phyloP scores from a whole-genome alignment of 2,797 vertebrate genomes.

The Aselliscus stoliczkanus region DNA sequence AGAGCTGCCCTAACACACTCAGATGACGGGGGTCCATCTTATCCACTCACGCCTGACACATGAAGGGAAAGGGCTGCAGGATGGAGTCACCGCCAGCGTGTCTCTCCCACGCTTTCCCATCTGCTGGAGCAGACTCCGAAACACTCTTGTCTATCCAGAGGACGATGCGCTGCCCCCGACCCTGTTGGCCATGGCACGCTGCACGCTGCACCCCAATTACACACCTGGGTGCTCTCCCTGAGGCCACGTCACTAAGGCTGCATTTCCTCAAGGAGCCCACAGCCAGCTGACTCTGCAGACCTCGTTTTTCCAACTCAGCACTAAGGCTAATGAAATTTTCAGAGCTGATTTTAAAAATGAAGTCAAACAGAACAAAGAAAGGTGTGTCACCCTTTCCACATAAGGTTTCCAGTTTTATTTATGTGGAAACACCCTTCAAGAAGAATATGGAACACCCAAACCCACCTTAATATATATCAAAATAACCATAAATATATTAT shows the following conservation, averaged over 20 bases:
- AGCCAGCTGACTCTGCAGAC: conserved; percentile 25
- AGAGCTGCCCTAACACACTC: background rate
- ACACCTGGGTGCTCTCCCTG: background rate
- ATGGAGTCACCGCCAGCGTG: background rate
- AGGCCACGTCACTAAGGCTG: background rate
- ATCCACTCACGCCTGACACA: background rate
- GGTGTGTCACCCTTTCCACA: background rate
- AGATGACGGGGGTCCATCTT: background rate
- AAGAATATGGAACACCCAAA: background rate
- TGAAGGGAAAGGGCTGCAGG: background rate
- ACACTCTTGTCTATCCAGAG: background rate
- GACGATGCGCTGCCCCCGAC: background rate
- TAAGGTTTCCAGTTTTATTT: conserved; percentile 28
- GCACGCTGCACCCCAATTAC: background rate
- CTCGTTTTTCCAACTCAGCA: conserved; percentile 1
- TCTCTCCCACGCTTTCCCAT: background rate
- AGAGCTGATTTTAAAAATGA: conserved; percentile 43
- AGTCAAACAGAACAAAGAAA: conserved; percentile 33
- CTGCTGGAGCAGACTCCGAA: background rate
- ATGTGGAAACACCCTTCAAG: background rate
- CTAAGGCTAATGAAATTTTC: conserved; percentile 48
- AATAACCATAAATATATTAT: background rate
- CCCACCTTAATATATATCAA: background rate
- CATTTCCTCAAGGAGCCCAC: conserved; percentile 40
- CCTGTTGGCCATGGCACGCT: fast-evolving